A percentile compares a stretch with the other conserved stretches of the same genome.
phyloP scores from a whole-genome alignment of 2,113 vertebrate species.

The Strigops habroptila region DNA sequence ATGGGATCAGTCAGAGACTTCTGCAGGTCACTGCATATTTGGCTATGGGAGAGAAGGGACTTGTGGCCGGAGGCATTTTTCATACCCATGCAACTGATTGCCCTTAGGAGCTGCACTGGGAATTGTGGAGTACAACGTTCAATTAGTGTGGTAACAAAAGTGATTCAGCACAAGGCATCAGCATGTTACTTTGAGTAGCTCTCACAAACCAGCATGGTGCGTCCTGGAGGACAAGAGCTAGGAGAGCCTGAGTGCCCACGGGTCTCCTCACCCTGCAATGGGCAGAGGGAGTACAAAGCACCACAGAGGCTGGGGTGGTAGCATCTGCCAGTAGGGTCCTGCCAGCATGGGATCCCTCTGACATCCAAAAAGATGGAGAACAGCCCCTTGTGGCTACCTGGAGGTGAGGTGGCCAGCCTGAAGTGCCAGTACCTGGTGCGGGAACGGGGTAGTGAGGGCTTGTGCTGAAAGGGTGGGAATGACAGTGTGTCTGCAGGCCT shows the following conservation, averaged over 20 bases:
- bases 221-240: neutral
- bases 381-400: neutral
- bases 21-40: neutral
- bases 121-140: neutral
- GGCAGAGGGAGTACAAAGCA: neutral
- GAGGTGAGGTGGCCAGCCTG: neutral
- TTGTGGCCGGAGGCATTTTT: neutral
- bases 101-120: neutral
- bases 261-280: neutral
- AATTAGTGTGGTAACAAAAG: neutral
- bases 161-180: neutral
- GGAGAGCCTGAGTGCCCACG: neutral
- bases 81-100: neutral
- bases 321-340: neutral
- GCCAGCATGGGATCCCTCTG: neutral
- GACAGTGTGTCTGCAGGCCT: neutral
- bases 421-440: neutral
- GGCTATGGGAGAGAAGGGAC: neutral
- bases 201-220: neutral
- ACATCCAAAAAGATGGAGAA: neutral
- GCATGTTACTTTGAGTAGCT: neutral
- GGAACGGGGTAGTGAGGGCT: neutral
- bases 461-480: neutral
- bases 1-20: neutral
- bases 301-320: too few species aligned